phyloP scores from a whole-genome alignment of 2,888 invertebrate species.

The Ochropleura plecta region DNA sequence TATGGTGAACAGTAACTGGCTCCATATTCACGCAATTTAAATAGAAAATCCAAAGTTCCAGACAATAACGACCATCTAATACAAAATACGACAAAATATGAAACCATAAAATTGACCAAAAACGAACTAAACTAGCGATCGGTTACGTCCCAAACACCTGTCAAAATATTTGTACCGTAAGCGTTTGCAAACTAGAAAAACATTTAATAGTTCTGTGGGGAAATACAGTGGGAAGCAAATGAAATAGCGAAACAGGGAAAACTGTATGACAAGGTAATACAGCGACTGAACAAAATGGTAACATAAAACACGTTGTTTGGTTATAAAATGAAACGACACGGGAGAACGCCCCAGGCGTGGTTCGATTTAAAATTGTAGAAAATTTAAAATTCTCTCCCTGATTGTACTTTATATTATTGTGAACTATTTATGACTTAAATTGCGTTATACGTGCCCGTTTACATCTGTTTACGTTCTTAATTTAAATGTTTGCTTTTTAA shows the following conservation, averaged over 20 bases:
- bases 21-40: background rate
- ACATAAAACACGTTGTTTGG: slow-evolving; percentile 71
- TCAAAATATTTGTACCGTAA: slow-evolving; percentile 61
- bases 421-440: slow-evolving; percentile 46
- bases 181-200: slow-evolving; percentile 64
- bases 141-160: slow-evolving; percentile 45
- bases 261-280: slow-evolving; percentile 71
- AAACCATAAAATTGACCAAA: slow-evolving; percentile 28
- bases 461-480: slow-evolving; percentile 25
- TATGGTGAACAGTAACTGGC: background rate
- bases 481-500: slow-evolving; percentile 17
- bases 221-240: slow-evolving; percentile 67
- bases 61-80: slow-evolving; percentile 9
- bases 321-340: slow-evolving; percentile 66
- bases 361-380: slow-evolving; percentile 51
- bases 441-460: slow-evolving; percentile 10
- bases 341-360: slow-evolving; percentile 43
- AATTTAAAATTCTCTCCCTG: slow-evolving; percentile 40
- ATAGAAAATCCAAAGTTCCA: background rate
- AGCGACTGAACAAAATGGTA: slow-evolving; percentile 63
- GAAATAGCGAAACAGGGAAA: slow-evolving; percentile 68
- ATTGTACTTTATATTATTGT: slow-evolving; percentile 42
- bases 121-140: slow-evolving; percentile 34
- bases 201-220: slow-evolving; percentile 71
- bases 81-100: slow-evolving; percentile 17